phyloP scores from a whole-genome alignment of 1,140 invertebrate species.

The Apis laboriosa region DNA sequence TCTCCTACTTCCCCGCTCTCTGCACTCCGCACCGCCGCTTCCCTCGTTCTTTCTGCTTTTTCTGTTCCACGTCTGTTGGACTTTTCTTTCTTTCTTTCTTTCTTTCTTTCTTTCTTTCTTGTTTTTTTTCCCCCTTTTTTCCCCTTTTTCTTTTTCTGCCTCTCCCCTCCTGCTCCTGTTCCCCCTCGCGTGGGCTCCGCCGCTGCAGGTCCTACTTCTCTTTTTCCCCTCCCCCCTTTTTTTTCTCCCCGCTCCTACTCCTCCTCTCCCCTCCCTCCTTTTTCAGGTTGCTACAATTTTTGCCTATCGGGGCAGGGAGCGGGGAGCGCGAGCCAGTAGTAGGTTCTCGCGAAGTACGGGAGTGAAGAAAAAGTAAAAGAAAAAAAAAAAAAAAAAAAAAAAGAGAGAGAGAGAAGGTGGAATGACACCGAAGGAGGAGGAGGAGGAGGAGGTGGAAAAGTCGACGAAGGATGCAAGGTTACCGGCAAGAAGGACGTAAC shows the following conservation, averaged over 20 bases:
- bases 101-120: not conserved
- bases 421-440: slow-evolving; percentile 5
- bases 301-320: slow-evolving; percentile 57
- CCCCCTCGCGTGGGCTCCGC: slow-evolving; percentile 3
- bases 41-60: slow-evolving; percentile 44
- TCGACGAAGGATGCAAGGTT: slow-evolving; percentile 68
- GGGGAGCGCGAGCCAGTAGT: slow-evolving; percentile 18
- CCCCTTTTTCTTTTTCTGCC: not conserved
- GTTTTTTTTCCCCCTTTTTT: not conserved
- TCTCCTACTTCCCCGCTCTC: slow-evolving; percentile 74
- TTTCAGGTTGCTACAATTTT: slow-evolving; percentile 68
- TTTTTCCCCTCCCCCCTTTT: not conserved
- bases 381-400: not conserved
- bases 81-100: slow-evolving; percentile 33
- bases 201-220: not conserved
- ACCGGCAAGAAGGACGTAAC: slow-evolving; percentile 74
- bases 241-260: not conserved
- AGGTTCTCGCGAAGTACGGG: slow-evolving; percentile 8
- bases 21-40: slow-evolving; percentile 68
- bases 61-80: no score
- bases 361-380: not conserved
- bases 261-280: not conserved
- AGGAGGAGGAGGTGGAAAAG: slow-evolving; percentile 49
- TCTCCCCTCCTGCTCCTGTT: slow-evolving; percentile 36
- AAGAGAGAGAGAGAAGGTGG: not conserved